Evolutionary conservation across 2,113 vertebrate genomes (phyloP).

Genomic region (Perccottus glenii): DNA sequence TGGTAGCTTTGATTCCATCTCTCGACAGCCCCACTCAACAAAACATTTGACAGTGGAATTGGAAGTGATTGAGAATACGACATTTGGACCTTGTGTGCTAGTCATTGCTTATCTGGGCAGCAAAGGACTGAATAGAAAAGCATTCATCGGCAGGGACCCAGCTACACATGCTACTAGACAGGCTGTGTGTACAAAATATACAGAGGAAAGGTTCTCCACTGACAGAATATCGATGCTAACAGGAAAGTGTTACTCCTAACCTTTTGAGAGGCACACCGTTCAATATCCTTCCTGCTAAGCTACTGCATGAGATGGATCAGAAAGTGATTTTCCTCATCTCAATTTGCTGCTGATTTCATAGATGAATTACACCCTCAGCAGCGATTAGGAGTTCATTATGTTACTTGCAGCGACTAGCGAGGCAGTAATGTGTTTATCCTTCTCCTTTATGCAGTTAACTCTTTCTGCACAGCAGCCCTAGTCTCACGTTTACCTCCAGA

Average conservation of each 20-base stretch:
- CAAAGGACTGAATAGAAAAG: constrained; percentile 61
- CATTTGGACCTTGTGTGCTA: constrained; percentile 61
- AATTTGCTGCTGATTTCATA: constrained; percentile 78
- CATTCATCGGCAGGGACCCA: constrained; percentile 37
- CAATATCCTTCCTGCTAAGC: constrained; percentile 71
- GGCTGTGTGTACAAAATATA: constrained; percentile 23
- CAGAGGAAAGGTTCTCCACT: constrained; percentile 58
- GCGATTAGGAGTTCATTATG: constrained; percentile 80
- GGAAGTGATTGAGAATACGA: constrained; percentile 73
- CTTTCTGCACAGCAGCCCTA: constrained; percentile 49
- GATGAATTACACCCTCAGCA: constrained; percentile 79
- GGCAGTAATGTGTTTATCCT: constrained; percentile 77
- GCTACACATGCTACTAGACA: constrained; percentile 21
- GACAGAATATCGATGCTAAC: constrained; percentile 73
- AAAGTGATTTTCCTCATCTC: constrained; percentile 77
- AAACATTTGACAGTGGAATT: constrained; percentile 65
- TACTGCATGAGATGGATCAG: constrained; percentile 69
- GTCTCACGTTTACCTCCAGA: constrained; percentile 32
- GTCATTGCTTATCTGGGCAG: constrained; percentile 65
- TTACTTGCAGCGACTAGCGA: constrained; percentile 66
- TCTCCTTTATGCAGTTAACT: constrained; percentile 74
- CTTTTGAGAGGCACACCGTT: constrained; percentile 67
- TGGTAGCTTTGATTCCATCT: constrained; percentile 47
- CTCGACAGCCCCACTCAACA: constrained; percentile 52
- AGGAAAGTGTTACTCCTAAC: constrained; percentile 74